phyloP scores from a whole-genome alignment of 2,797 vertebrate genomes.

The Propithecus perrieri region DNA sequence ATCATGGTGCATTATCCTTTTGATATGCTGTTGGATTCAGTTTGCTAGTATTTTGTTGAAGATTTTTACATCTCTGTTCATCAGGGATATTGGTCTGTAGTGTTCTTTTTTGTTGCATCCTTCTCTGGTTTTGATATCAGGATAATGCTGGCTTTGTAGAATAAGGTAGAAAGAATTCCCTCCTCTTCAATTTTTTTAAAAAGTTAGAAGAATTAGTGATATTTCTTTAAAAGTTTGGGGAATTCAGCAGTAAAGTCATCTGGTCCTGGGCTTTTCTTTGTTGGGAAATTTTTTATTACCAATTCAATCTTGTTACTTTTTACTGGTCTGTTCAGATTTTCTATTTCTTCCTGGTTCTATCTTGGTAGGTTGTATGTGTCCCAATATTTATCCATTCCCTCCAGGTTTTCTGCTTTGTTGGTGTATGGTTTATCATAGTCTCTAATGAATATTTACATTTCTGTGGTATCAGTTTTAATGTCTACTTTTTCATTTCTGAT shows the following conservation, averaged over 20 bases:
- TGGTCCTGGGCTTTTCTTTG: not conserved
- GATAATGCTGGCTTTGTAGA: not conserved
- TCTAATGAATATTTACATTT: not conserved
- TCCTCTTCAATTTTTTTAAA: not conserved
- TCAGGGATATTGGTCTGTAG: not conserved
- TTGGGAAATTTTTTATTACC: not conserved
- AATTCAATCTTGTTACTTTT: not conserved
- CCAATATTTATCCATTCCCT: no score
- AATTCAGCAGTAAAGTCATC: not conserved
- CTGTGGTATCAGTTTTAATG: not conserved
- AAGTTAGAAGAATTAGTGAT: not conserved
- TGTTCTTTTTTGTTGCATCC: not conserved
- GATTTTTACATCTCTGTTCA: not conserved
- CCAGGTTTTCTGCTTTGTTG: not conserved
- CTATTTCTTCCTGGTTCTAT: not conserved
- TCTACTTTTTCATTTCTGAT: not conserved
- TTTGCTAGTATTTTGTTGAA: not conserved
- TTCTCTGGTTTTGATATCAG: not conserved
- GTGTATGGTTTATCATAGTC: not conserved
- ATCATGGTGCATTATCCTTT: not conserved
- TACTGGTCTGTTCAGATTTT: not conserved
- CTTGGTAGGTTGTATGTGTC: not conserved
- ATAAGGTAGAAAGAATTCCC: not conserved
- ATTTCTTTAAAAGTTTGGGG: not conserved
- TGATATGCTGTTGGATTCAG: not conserved